Conservation (phyloP, 2,888 invertebrate genomes). For the Amphipyra berbera region DNA sequence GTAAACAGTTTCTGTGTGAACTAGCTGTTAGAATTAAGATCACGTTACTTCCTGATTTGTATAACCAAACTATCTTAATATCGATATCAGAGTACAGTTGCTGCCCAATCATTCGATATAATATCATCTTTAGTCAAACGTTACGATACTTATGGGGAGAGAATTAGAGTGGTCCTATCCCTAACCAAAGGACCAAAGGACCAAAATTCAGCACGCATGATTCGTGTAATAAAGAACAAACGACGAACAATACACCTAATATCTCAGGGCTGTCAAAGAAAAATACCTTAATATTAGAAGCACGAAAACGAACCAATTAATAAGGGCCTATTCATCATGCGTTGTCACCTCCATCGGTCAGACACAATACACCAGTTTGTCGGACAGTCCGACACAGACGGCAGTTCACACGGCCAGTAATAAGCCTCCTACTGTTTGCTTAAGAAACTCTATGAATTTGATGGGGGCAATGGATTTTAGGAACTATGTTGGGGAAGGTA, state of each 20-base stretch:
- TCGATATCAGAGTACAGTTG: too few species aligned
- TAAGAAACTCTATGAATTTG: slow-evolving; percentile 18
- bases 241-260: slow-evolving; percentile 35
- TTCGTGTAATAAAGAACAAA: slow-evolving; percentile 36
- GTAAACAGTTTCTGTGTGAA: too few species aligned
- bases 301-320: slow-evolving; percentile 58
- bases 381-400: slow-evolving; percentile 64
- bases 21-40: too few species aligned
- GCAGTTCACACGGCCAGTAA: slow-evolving; percentile 71
- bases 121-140: not conserved
- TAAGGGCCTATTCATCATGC: slow-evolving; percentile 63
- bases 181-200: not conserved
- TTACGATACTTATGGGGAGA: not conserved
- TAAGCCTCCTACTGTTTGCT: slow-evolving; percentile 72
- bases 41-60: too few species aligned
- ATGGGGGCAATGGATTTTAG: slow-evolving; percentile 17
- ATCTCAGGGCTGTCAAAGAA: slow-evolving; percentile 45
- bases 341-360: slow-evolving; percentile 69
- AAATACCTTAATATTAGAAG: slow-evolving; percentile 47
- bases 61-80: too few species aligned
- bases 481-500: fast-evolving
- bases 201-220: slow-evolving; percentile 27
- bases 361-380: slow-evolving; percentile 61
- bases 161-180: not conserved
- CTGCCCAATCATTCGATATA: too few species aligned